Conservation (phyloP, 2,888 invertebrate species). For the Phaonia tiefii region DNA sequence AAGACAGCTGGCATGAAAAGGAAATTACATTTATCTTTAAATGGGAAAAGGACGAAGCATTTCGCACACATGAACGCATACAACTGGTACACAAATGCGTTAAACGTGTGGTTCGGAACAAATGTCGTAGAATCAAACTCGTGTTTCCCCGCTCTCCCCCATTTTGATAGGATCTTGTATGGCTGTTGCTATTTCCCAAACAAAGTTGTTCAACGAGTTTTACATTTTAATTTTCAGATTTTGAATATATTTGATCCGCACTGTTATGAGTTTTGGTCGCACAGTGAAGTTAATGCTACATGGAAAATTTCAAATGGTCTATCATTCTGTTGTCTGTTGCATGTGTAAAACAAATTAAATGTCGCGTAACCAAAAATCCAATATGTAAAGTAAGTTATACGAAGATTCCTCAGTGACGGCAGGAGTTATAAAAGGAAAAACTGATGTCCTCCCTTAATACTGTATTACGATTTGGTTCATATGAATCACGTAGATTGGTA, state of each 20-base stretch:
- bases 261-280: too few relatives aligned
- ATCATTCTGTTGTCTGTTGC: not conserved
- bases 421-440: not conserved
- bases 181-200: too few relatives aligned
- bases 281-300: slow-evolving; percentile 41
- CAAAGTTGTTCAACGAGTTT: too few relatives aligned
- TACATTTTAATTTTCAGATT: too few relatives aligned
- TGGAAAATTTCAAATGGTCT: not conserved
- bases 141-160: too few relatives aligned
- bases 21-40: slow-evolving; percentile 8
- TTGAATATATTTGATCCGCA: too few relatives aligned
- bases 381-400: too few relatives aligned
- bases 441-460: too few relatives aligned
- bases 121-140: too few relatives aligned
- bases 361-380: not conserved
- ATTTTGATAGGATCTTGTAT: too few relatives aligned
- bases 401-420: not conserved
- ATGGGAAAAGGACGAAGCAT: not conserved
- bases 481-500: too few relatives aligned
- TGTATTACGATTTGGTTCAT: too few relatives aligned
- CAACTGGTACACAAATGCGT: slow-evolving; percentile 14
- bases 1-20: slow-evolving; percentile 1
- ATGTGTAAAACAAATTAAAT: not conserved
- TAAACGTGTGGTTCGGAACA: slow-evolving; percentile 26
- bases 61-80: not conserved